A percentile compares a stretch with the other conserved stretches of the same genome.
These are phyloP conservation scores for Malacosoma neustria DNA, from an alignment of 2,888 invertebrate genomes.

Conservation along the genomic window DNA sequence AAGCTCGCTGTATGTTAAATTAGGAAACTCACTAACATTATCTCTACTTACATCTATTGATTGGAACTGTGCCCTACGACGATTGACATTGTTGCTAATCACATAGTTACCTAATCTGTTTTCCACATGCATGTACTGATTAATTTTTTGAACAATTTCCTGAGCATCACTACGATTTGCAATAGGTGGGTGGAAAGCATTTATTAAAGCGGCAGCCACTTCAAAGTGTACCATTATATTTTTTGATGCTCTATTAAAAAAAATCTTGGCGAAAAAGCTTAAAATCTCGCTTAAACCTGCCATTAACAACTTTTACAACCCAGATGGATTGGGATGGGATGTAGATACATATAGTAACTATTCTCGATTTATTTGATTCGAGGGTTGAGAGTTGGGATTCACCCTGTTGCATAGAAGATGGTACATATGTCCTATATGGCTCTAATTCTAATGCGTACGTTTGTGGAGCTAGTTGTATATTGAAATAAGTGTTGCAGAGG, in stretches of 20 bases:
- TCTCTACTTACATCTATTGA: slow-evolving; percentile 3
- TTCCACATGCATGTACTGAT: slow-evolving; percentile 5
- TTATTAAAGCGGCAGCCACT: slow-evolving; percentile 1
- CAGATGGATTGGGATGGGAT: too few relatives aligned
- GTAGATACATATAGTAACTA: slow-evolving; percentile 5
- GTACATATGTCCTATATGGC: slow-evolving; percentile 1
- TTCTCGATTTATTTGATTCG: slow-evolving; percentile 7
- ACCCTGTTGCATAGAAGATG: slow-evolving; percentile 5
- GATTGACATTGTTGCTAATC: slow-evolving; percentile 2
- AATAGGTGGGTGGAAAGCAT: slow-evolving; percentile 6
- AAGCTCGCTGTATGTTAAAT: slow-evolving; percentile 2
- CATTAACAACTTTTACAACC: slow-evolving; percentile 7
- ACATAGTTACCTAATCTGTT: slow-evolving; percentile 6
- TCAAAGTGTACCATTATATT: too few relatives aligned
- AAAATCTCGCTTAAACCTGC: slow-evolving; percentile 6
- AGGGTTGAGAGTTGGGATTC: slow-evolving; percentile 3
- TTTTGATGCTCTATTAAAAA: too few relatives aligned
- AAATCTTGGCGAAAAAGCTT: slow-evolving; percentile 1
- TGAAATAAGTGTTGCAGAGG: too few relatives aligned
- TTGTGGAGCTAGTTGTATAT: too few relatives aligned
- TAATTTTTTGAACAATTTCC: slow-evolving; percentile 5
- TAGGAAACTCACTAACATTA: slow-evolving; percentile 2
- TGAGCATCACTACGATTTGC: slow-evolving; percentile 4
- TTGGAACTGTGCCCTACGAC: slow-evolving; percentile 4
- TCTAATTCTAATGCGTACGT: too few relatives aligned